phyloP scores from a whole-genome alignment of 2,113 vertebrate genomes.

The Bucco capensis region DNA sequence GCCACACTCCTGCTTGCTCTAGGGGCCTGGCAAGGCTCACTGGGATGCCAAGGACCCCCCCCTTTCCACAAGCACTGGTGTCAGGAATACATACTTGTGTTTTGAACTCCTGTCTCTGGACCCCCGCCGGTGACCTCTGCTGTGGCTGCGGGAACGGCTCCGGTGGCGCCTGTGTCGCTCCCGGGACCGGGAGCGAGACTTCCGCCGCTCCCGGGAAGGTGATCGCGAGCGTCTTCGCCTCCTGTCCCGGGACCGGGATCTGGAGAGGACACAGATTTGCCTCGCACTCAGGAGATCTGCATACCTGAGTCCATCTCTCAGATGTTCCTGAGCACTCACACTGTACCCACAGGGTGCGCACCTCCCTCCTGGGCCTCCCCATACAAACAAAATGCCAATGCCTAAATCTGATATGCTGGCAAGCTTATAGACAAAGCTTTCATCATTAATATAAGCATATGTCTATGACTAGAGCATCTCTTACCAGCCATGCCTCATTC shows the following conservation, averaged over 20 bases:
- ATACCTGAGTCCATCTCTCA: neutral
- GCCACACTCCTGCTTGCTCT: neutral
- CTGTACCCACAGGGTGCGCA: neutral
- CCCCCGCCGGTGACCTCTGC: conserved; percentile 83
- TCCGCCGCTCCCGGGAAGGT: conserved; percentile 79
- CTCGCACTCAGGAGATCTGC: neutral
- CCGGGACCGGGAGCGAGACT: conserved; percentile 79
- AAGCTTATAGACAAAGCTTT: neutral
- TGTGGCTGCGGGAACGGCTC: conserved; percentile 86
- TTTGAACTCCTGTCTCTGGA: conserved; percentile 85
- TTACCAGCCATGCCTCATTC: accelerated
- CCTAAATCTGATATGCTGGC: neutral
- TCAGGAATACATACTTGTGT: conserved; percentile 82
- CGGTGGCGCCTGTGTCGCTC: conserved; percentile 88
- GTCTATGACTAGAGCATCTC: neutral
- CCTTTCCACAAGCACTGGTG: neutral
- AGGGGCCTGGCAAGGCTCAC: neutral
- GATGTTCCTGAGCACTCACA: accelerated
- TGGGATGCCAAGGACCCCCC: neutral
- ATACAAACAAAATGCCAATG: neutral
- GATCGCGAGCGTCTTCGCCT: conserved; percentile 83
- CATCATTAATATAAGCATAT: accelerated
- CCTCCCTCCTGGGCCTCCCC: neutral
- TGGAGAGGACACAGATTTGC: neutral
- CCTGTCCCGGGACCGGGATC: conserved; percentile 89